These are phyloP conservation scores for Athalia circularis DNA, from an alignment of 2,888 invertebrate genomes.

Conservation along the genomic window DNA sequence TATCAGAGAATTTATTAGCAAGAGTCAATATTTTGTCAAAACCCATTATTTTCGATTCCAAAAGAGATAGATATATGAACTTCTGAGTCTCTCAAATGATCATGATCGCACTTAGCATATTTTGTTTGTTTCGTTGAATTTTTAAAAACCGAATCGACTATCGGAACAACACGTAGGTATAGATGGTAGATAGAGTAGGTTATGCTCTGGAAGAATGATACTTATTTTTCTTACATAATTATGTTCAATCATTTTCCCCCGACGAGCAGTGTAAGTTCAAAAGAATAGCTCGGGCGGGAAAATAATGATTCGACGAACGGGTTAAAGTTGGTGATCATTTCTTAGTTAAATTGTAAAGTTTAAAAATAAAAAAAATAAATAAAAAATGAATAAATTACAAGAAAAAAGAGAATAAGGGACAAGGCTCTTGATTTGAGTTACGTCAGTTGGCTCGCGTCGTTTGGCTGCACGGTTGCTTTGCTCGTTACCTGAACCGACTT, in stretches of 20 bases:
- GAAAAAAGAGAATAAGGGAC: slow-evolving; percentile 15
- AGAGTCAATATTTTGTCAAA: not conserved
- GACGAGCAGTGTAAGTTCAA: slow-evolving; percentile 18
- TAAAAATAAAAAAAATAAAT: not conserved
- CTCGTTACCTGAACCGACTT: slow-evolving; percentile 25
- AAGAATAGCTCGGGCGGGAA: slow-evolving; percentile 25
- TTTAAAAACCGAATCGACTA: too few species aligned
- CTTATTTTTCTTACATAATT: slow-evolving; percentile 16
- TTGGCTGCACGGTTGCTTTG: slow-evolving; percentile 31
- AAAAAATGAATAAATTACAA: not conserved
- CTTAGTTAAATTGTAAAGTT: slow-evolving; percentile 1
- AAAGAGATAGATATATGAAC: not conserved
- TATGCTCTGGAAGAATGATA: slow-evolving; percentile 3
- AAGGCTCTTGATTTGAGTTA: slow-evolving; percentile 34
- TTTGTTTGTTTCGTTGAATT: too few species aligned
- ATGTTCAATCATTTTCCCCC: slow-evolving; percentile 10
- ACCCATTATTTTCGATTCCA: not conserved
- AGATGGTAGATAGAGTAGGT: not conserved
- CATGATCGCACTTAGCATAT: too few species aligned
- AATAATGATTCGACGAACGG: slow-evolving; percentile 39
- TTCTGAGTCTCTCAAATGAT: not conserved
- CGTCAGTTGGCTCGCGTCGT: slow-evolving; percentile 27
- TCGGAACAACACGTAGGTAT: too few species aligned
- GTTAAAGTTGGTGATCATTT: slow-evolving; percentile 28
- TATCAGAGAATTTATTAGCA: not conserved